These are phyloP conservation scores for Lordiphosa clarofinis DNA, from an alignment of 1,140 invertebrate species.

Conservation along the genomic window DNA sequence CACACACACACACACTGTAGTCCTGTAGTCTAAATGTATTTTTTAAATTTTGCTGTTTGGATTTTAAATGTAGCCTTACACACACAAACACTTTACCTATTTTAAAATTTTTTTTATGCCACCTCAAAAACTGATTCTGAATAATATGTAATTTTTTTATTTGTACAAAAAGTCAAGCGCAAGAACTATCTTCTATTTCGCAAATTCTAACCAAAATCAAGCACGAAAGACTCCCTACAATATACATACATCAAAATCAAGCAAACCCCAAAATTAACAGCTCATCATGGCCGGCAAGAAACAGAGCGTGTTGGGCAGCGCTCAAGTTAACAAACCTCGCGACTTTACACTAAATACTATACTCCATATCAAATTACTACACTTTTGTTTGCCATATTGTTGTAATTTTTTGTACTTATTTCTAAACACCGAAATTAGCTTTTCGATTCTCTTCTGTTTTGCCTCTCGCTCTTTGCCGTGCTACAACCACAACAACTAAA, in stretches of 20 bases:
- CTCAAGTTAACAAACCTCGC: conserved; percentile 7
- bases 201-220: conserved; percentile 1
- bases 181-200: background rate
- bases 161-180: conserved; percentile 7
- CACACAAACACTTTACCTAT: conserved; percentile 14
- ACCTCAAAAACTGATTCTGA: background rate
- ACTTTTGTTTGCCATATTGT: conserved; percentile 15
- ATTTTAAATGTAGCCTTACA: conserved; percentile 61
- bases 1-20: conserved; percentile 35
- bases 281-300: too few species aligned
- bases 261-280: too few species aligned
- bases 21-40: conserved; percentile 58
- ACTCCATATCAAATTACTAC: background rate
- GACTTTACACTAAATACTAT: background rate
- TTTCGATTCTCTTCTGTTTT: conserved; percentile 16
- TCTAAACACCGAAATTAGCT: too few species aligned
- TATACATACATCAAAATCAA: background rate
- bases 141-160: conserved; percentile 1
- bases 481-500: conserved; percentile 29
- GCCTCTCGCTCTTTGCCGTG: conserved; percentile 58
- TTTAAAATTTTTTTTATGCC: conserved; percentile 2
- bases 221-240: conserved; percentile 1
- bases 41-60: conserved; percentile 45
- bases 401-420: too few species aligned
- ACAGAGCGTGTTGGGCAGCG: conserved; percentile 2